A percentile compares a stretch with the other conserved stretches of the same genome.
Evolutionary conservation across 2,888 invertebrate species (phyloP).

Genomic region (Rhimphoctona megacephalus): DNA sequence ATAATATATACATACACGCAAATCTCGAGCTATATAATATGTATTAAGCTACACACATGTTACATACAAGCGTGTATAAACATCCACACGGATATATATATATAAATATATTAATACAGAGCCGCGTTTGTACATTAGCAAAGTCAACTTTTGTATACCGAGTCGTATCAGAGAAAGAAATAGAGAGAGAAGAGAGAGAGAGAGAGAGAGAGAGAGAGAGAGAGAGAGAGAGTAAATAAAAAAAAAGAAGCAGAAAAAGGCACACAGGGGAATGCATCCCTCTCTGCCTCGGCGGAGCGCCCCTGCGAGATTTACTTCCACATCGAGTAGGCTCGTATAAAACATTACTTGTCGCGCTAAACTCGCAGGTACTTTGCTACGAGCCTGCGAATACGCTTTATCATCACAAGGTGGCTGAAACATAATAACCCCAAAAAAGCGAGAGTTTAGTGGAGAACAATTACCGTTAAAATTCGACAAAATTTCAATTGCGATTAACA

Average conservation of each 20-base stretch:
- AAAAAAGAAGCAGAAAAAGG: conserved; percentile 7
- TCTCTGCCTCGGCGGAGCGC: conserved; percentile 10
- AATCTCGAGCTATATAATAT: conserved; percentile 41
- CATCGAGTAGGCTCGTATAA: conserved; percentile 42
- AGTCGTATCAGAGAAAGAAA: conserved; percentile 45
- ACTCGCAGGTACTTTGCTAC: conserved; percentile 50
- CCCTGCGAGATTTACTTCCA: conserved; percentile 6
- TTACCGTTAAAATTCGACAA: not conserved
- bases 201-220: not conserved
- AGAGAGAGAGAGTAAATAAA: not conserved
- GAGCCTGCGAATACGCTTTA: conserved; percentile 26
- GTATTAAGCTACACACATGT: conserved; percentile 13
- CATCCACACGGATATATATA: conserved; percentile 24
- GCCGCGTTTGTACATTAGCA: conserved; percentile 27
- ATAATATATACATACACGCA: conserved; percentile 60
- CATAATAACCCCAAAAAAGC: not conserved
- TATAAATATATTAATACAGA: conserved; percentile 14
- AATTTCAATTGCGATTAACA: not conserved
- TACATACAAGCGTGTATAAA: conserved; percentile 11
- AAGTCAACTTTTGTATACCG: conserved; percentile 23
- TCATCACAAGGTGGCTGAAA: not conserved
- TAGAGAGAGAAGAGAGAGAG: not conserved
- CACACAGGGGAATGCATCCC: conserved; percentile 20
- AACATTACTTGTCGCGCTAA: conserved; percentile 60
- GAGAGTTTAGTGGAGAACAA: not conserved